These are phyloP conservation scores for Melanotaenia trifasciata DNA, from an alignment of 2,797 vertebrate species.

Conservation along the genomic window DNA sequence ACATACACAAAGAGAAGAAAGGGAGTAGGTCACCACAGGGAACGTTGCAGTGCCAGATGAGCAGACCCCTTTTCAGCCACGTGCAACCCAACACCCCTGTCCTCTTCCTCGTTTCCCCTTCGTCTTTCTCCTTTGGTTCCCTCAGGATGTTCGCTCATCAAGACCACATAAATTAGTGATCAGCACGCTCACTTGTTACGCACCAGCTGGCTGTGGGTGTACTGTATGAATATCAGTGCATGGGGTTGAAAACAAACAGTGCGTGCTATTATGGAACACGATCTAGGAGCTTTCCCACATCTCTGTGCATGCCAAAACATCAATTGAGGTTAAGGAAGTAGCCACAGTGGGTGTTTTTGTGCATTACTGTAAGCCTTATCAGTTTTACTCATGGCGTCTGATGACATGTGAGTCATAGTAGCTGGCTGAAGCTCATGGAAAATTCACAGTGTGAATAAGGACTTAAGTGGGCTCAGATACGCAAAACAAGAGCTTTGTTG, in stretches of 20 bases:
- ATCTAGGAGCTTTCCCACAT: slow-evolving; percentile 39
- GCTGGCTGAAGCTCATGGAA: slow-evolving; percentile 64
- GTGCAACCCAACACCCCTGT: slow-evolving; percentile 64
- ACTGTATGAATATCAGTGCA: slow-evolving; percentile 23
- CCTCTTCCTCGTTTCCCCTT: slow-evolving; percentile 47
- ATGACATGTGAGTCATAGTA: slow-evolving; percentile 64
- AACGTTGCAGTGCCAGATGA: slow-evolving; percentile 61
- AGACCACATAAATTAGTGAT: slow-evolving; percentile 79
- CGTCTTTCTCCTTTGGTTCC: slow-evolving; percentile 58
- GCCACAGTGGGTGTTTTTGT: slow-evolving; percentile 13
- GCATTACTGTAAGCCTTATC: slow-evolving; percentile 50
- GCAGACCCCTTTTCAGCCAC: slow-evolving; percentile 53
- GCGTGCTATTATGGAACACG: slow-evolving; percentile 49
- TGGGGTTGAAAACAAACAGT: slow-evolving; percentile 53
- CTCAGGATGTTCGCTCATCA: slow-evolving; percentile 72
- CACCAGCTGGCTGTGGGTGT: slow-evolving; percentile 22
- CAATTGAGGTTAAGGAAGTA: slow-evolving; percentile 55
- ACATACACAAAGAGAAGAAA: slow-evolving; percentile 46
- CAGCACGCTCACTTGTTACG: slow-evolving; percentile 70
- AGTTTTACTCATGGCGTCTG: slow-evolving; percentile 63
- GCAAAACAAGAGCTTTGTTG: slow-evolving; percentile 59
- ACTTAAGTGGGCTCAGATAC: slow-evolving; percentile 50
- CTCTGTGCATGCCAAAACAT: slow-evolving; percentile 52
- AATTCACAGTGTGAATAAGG: slow-evolving; percentile 61
- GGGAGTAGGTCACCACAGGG: slow-evolving; percentile 49